Evolutionary conservation across 2,113 vertebrate species (phyloP).

Genomic region (Platycercus adscitus): DNA sequence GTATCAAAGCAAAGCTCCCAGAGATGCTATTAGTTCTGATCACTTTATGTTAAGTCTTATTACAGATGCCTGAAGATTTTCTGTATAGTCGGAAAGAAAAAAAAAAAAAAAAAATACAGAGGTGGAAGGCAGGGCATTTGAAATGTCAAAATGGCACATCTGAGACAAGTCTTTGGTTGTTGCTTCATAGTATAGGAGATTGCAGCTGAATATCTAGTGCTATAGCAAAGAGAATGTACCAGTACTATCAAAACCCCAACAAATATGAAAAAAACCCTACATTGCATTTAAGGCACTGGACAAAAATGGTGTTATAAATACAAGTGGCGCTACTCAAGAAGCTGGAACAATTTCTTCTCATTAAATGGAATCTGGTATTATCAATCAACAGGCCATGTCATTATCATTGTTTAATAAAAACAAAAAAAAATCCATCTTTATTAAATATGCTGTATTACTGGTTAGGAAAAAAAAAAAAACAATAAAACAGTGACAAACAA

Average conservation of each 20-base stretch:
- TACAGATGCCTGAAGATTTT: not conserved
- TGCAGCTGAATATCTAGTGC: not conserved
- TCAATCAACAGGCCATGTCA: not conserved
- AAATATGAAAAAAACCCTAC: not conserved
- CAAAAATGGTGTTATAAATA: not conserved
- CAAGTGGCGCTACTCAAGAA: not conserved
- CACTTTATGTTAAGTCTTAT: not conserved
- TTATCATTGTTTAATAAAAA: not conserved
- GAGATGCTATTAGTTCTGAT: not conserved
- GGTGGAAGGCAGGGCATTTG: not conserved
- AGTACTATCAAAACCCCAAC: not conserved
- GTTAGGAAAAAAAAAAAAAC: not conserved
- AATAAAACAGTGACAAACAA: not conserved
- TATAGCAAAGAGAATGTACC: not conserved
- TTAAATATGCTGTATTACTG: not conserved
- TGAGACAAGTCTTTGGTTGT: not conserved
- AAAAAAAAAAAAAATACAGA: not conserved
- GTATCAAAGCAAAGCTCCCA: not conserved
- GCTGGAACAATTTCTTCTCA: not conserved
- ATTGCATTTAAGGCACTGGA: not conserved
- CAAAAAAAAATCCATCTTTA: not conserved
- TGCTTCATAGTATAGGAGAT: not conserved
- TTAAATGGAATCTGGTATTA: not conserved
- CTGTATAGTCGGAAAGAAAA: not conserved
- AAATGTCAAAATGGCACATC: not conserved